phyloP scores from a whole-genome alignment of 2,797 vertebrate genomes.

The Melanotaenia trifasciata region DNA sequence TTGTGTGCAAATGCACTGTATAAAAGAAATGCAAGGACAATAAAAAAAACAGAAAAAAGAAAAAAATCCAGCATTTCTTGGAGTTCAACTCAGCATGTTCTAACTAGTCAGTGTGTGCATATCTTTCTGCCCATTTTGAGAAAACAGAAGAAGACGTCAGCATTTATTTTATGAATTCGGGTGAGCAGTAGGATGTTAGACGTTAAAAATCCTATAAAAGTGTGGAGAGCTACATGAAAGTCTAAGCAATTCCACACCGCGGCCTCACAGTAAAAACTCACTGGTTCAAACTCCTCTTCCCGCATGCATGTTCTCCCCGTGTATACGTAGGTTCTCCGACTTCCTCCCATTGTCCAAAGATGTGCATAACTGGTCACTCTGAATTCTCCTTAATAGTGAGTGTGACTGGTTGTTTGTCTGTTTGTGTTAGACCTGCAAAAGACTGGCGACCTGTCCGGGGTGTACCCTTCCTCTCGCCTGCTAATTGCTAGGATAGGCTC shows the following conservation, averaged over 20 bases:
- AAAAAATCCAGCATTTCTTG: constrained; percentile 39
- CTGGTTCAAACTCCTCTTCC: too few relatives aligned
- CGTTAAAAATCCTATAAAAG: not conserved
- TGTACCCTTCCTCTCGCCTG: too few relatives aligned
- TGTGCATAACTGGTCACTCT: too few relatives aligned
- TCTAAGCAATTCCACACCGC: not conserved
- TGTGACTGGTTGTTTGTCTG: too few relatives aligned
- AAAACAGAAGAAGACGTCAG: constrained; percentile 29
- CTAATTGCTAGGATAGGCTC: too few relatives aligned
- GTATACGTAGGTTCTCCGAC: too few relatives aligned
- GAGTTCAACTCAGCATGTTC: constrained; percentile 40
- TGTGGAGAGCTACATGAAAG: not conserved
- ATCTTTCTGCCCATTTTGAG: constrained; percentile 33
- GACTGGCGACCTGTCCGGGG: too few relatives aligned
- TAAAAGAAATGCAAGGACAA: constrained; percentile 41
- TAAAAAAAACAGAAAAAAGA: constrained; percentile 8
- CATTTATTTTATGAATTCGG: constrained; percentile 14
- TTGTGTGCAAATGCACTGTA: constrained; percentile 70
- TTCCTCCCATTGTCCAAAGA: too few relatives aligned
- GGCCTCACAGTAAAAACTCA: too few relatives aligned
- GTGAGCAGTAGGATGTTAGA: not conserved
- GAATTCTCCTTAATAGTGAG: too few relatives aligned
- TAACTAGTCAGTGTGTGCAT: constrained; percentile 37
- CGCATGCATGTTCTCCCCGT: too few relatives aligned
- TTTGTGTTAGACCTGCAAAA: too few relatives aligned